A percentile compares a stretch with the other conserved stretches of the same genome.
Evolutionary conservation across 2,113 vertebrate genomes (phyloP).

Genomic region (Atractosteus spatula): DNA sequence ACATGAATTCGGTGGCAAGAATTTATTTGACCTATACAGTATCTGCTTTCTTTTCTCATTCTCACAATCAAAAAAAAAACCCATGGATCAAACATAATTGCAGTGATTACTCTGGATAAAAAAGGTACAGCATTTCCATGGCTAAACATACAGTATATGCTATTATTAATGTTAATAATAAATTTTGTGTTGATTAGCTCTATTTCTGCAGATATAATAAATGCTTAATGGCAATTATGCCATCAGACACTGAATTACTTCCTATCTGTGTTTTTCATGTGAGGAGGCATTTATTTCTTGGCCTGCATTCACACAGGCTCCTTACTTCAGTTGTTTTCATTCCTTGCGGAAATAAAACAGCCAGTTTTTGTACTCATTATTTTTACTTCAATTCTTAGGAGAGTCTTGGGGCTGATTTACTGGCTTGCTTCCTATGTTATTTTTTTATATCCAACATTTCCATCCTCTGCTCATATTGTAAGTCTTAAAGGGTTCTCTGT

Average conservation of each 20-base stretch:
- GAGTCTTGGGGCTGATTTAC: slow-evolving; percentile 19
- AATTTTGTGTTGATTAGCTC: too few species aligned
- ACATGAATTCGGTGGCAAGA: neutral
- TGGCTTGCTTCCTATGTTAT: slow-evolving; percentile 11
- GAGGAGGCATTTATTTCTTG: slow-evolving; percentile 6
- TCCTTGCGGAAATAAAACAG: slow-evolving; percentile 8
- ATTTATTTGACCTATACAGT: neutral
- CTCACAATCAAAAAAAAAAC: neutral
- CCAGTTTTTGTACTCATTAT: slow-evolving; percentile 19
- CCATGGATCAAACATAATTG: neutral
- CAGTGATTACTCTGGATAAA: neutral
- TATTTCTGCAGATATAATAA: too few species aligned
- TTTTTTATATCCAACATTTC: neutral
- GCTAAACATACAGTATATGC: too few species aligned
- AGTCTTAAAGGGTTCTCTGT: neutral
- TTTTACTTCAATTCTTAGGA: slow-evolving; percentile 19
- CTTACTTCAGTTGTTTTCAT: neutral
- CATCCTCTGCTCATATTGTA: neutral
- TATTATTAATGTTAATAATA: too few species aligned
- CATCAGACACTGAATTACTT: neutral
- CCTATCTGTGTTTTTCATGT: slow-evolving; percentile 22
- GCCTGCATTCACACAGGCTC: slow-evolving; percentile 5
- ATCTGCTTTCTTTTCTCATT: neutral
- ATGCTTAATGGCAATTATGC: neutral
- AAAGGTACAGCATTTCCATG: too few species aligned